phyloP scores from a whole-genome alignment of 2,888 invertebrate genomes.

The Calameuta idolon region DNA sequence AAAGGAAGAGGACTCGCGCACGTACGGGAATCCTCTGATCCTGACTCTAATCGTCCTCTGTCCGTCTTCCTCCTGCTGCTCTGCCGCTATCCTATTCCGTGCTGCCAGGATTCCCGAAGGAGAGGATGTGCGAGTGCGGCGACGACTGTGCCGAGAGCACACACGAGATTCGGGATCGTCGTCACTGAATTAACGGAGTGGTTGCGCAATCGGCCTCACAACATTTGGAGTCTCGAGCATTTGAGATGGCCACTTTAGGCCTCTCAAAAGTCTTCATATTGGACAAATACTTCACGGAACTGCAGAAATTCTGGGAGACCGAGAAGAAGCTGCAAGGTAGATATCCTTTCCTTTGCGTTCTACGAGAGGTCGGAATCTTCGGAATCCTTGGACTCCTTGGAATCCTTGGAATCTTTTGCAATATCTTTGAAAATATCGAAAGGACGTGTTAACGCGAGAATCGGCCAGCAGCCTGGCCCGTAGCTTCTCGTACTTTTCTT shows the following conservation, averaged over 20 bases:
- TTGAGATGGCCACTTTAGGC: slow-evolving; percentile 92
- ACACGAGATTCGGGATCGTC: slow-evolving; percentile 28
- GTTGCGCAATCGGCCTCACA: background rate
- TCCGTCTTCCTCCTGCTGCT: no score
- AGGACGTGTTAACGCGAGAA: no score
- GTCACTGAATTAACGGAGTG: background rate
- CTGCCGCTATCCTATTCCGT: no score
- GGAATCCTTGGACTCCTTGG: no score
- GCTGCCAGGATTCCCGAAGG: background rate
- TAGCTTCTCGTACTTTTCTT: no score
- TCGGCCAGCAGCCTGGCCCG: no score
- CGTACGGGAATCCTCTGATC: no score
- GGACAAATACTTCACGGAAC: slow-evolving; percentile 97
- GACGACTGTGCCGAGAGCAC: slow-evolving; percentile 53
- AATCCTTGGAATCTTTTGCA: no score
- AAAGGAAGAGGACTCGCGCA: no score
- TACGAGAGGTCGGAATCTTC: background rate
- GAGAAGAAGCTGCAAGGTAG: slow-evolving; percentile 96
- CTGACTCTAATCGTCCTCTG: no score
- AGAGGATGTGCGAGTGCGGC: slow-evolving; percentile 59
- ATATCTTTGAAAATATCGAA: no score
- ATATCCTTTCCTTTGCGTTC: slow-evolving; percentile 21
- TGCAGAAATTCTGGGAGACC: slow-evolving; percentile 97
- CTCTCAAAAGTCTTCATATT: slow-evolving; percentile 97
- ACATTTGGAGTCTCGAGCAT: slow-evolving; percentile 35